Conservation (phyloP, 2,797 vertebrate genomes). For the Enteromius thamalakanensis region DNA sequence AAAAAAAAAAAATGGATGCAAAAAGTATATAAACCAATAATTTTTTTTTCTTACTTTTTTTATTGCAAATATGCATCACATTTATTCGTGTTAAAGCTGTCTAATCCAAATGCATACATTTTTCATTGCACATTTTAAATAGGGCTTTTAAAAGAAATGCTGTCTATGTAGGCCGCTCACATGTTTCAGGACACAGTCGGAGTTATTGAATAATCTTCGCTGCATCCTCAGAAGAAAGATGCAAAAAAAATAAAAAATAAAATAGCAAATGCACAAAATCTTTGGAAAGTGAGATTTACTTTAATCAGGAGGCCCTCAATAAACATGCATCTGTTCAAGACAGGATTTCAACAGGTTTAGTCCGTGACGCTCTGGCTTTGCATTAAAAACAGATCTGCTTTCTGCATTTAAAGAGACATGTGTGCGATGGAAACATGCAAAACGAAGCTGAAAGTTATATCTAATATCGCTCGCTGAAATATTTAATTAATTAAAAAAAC, state of each 20-base stretch:
- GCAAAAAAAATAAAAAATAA: neutral
- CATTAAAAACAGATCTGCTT: neutral
- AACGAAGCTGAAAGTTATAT: neutral
- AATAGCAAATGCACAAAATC: conserved; percentile 20
- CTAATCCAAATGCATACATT: neutral
- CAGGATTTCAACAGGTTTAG: neutral
- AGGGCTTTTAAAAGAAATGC: neutral
- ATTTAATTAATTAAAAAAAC: no score
- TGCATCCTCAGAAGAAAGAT: neutral
- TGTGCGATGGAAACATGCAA: neutral
- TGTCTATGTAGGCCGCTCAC: neutral
- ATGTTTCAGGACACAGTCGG: neutral
- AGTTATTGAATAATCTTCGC: neutral
- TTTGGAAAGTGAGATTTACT: neutral
- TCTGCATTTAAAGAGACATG: neutral
- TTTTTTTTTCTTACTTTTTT: neutral
- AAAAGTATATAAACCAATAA: no score
- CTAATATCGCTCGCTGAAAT: neutral
- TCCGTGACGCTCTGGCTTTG: no score
- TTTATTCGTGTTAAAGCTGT: neutral
- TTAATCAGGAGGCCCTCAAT: neutral
- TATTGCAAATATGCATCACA: neutral
- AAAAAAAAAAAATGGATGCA: no score
- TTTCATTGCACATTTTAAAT: neutral
- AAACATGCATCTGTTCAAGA: neutral